These are phyloP conservation scores for Aricia agestis DNA, from an alignment of 1,140 invertebrate genomes.

Conservation along the genomic window DNA sequence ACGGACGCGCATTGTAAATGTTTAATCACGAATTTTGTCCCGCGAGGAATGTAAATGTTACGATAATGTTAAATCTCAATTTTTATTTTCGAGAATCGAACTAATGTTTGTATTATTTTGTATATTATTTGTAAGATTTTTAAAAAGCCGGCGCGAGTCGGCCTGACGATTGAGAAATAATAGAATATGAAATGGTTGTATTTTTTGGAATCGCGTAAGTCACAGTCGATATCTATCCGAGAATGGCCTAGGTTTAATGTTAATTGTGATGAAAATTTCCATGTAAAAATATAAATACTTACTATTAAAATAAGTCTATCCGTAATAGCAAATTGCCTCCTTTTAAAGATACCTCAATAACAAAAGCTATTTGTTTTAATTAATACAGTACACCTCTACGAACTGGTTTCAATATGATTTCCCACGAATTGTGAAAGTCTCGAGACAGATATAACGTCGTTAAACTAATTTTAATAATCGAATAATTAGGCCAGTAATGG, in stretches of 20 bases:
- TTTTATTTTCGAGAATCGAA: conserved; percentile 48
- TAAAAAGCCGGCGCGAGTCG: conserved; percentile 55
- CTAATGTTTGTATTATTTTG: conserved; percentile 76
- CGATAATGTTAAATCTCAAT: conserved; percentile 64
- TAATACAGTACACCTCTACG: conserved; percentile 29
- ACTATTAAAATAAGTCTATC: conserved; percentile 71
- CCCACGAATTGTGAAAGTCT: conserved; percentile 32
- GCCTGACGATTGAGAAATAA: conserved; percentile 53
- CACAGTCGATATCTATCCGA: conserved; percentile 66
- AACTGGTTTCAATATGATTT: conserved; percentile 30
- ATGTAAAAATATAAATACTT: conserved; percentile 76
- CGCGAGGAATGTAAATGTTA: conserved; percentile 51
- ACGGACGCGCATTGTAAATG: conserved; percentile 55
- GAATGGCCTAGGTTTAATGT: conserved; percentile 70
- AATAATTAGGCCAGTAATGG: background rate
- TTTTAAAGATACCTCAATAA: conserved; percentile 73
- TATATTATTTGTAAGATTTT: conserved; percentile 76
- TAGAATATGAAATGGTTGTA: conserved; percentile 70
- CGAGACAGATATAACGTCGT: conserved; percentile 16
- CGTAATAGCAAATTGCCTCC: conserved; percentile 71
- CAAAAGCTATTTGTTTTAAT: conserved; percentile 58
- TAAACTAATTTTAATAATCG: background rate
- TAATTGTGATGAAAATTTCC: conserved; percentile 75
- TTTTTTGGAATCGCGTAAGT: conserved; percentile 68
- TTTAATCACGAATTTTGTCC: conserved; percentile 58